Evolutionary conservation across 2,113 vertebrate genomes (phyloP).

Genomic region (Mungos mungo): DNA sequence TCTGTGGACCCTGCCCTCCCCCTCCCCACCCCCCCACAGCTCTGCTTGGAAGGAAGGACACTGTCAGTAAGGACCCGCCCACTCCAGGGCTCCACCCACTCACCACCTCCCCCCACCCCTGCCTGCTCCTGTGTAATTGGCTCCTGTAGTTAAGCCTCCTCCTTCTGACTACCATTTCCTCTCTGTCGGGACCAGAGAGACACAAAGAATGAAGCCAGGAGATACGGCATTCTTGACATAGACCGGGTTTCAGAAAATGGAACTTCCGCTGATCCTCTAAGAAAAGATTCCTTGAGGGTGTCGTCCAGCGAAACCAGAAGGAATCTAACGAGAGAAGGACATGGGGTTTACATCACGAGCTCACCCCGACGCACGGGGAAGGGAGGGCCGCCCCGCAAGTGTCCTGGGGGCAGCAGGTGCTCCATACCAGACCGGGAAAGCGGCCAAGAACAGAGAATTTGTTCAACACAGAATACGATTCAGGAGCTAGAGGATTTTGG

Average conservation of each 20-base stretch:
- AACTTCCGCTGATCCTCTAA: not conserved
- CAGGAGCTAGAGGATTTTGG: not conserved
- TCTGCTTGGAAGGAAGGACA: not conserved
- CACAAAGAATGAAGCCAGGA: not conserved
- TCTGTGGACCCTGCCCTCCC: not conserved
- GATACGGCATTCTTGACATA: not conserved
- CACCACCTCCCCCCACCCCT: not conserved
- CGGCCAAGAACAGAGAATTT: not conserved
- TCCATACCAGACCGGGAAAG: not conserved
- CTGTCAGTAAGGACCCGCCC: rapidly evolving
- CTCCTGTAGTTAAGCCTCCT: no score
- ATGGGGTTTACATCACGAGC: not conserved
- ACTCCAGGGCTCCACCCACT: not conserved
- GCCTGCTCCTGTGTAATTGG: rapidly evolving
- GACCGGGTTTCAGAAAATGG: not conserved
- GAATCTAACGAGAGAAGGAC: not conserved
- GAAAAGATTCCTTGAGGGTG: not conserved
- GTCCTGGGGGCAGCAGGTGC: not conserved
- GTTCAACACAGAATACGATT: not conserved
- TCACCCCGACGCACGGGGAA: rapidly evolving
- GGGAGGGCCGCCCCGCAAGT: not conserved
- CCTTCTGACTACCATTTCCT: not conserved
- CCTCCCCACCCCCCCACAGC: no score
- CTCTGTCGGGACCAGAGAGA: not conserved
- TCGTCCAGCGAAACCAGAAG: not conserved